phyloP scores from a whole-genome alignment of 1,140 invertebrate genomes.

The Lepidurus couesii region DNA sequence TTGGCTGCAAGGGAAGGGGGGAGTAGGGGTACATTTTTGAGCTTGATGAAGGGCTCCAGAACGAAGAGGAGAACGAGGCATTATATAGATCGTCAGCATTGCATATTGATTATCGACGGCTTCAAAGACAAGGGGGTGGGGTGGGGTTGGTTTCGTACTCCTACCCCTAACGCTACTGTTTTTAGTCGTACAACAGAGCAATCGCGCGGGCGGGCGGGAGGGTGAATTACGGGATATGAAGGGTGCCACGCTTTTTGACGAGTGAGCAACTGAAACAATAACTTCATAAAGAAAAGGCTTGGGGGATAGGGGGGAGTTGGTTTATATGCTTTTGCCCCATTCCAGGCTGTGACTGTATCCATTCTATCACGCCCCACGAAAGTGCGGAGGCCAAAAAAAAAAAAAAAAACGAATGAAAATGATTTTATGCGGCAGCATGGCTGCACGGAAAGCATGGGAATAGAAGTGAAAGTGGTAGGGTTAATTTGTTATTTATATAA shows the following conservation, averaged over 20 bases:
- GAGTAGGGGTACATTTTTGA: not conserved
- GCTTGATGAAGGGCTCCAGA: not conserved
- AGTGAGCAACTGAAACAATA: constrained; percentile 17
- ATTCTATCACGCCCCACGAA: not conserved
- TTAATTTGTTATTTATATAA: too few relatives aligned
- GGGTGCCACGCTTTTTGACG: constrained; percentile 1
- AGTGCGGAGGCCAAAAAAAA: not conserved
- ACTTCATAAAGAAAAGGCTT: constrained; percentile 5
- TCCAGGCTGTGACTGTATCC: not conserved
- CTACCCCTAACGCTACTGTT: too few relatives aligned
- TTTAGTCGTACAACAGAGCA: not conserved
- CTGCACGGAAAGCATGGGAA: too few relatives aligned
- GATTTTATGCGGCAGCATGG: constrained; percentile 9
- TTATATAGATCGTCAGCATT: constrained; percentile 32
- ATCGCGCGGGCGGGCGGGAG: not conserved
- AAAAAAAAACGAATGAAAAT: not conserved
- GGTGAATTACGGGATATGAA: not conserved
- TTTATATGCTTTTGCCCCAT: not conserved
- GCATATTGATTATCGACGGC: constrained; percentile 34
- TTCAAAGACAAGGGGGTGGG: not conserved
- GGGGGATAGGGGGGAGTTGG: not conserved
- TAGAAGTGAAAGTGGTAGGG: too few relatives aligned
- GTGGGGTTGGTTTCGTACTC: not conserved
- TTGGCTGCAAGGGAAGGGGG: not conserved
- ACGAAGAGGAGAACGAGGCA: not conserved